phyloP scores from a whole-genome alignment of 2,888 invertebrate species.

The Opisthograptis luteolata region DNA sequence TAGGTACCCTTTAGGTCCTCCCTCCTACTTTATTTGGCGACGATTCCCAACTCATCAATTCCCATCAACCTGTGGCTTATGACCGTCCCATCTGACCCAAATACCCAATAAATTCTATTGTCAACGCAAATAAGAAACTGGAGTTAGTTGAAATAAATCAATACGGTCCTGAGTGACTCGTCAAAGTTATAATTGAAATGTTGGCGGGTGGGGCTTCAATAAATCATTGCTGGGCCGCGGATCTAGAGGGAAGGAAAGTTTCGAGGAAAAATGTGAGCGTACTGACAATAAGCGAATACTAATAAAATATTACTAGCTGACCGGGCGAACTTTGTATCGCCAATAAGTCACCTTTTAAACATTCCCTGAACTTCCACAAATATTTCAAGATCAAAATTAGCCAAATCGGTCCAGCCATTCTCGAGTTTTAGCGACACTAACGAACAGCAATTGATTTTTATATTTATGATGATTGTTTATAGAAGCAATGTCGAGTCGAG shows the following conservation, averaged over 20 bases:
- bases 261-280: neutral
- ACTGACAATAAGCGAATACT: too few species aligned
- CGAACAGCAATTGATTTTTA: too few species aligned
- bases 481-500: too few species aligned
- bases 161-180: slow-evolving; percentile 60
- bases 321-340: too few species aligned
- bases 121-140: slow-evolving; percentile 17
- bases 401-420: too few species aligned
- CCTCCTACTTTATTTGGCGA: neutral
- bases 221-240: slow-evolving; percentile 53
- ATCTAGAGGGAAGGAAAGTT: slow-evolving; percentile 14
- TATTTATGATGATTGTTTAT: too few species aligned
- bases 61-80: slow-evolving; percentile 8
- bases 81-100: slow-evolving; percentile 7
- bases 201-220: slow-evolving; percentile 54
- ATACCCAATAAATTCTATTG: slow-evolving; percentile 19
- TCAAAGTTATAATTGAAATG: slow-evolving; percentile 71
- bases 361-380: too few species aligned
- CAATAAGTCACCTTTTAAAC: too few species aligned
- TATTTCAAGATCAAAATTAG: too few species aligned
- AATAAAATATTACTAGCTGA: too few species aligned
- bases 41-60: slow-evolving; percentile 7
- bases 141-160: slow-evolving; percentile 47
- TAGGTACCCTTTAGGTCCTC: too few species aligned
- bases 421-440: too few species aligned